Conservation (phyloP, 2,888 invertebrate species). For the Ichneumon xanthorius region DNA sequence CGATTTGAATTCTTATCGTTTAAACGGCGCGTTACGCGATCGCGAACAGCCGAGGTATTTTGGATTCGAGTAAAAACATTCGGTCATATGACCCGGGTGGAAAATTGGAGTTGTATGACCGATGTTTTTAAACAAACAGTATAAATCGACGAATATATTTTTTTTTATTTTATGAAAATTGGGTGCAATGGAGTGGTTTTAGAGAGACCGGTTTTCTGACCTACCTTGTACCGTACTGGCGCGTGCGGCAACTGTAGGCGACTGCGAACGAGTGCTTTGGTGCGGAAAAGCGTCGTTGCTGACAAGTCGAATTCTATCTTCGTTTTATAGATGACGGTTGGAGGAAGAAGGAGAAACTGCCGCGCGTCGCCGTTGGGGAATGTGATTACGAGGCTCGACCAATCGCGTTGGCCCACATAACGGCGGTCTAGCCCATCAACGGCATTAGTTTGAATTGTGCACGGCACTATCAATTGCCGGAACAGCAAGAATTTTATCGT, state of each 20-base stretch:
- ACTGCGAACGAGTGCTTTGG: not conserved
- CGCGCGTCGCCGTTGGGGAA: not conserved
- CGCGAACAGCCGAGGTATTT: too few relatives aligned
- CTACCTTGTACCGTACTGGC: not conserved
- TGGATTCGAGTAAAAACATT: too few relatives aligned
- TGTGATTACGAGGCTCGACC: not conserved
- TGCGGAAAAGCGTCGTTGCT: not conserved
- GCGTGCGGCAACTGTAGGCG: not conserved
- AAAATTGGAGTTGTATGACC: too few relatives aligned
- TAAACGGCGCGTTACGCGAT: too few relatives aligned
- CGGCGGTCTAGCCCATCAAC: not conserved
- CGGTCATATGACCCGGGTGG: too few relatives aligned
- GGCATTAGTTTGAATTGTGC: not conserved
- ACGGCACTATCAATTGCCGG: too few relatives aligned
- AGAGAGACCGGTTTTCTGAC: not conserved
- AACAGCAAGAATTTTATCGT: too few relatives aligned
- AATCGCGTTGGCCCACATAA: conserved; percentile 37
- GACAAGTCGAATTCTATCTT: not conserved
- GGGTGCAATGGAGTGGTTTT: not conserved
- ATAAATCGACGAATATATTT: too few relatives aligned
- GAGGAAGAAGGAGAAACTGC: not conserved
- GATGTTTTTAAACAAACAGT: too few relatives aligned
- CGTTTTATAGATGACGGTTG: not conserved
- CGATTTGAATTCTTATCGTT: too few relatives aligned
- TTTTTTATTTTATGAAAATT: not conserved